Evolutionary conservation across 2,113 vertebrate genomes (phyloP).

Genomic region (Melanostigma gelatinosum): DNA sequence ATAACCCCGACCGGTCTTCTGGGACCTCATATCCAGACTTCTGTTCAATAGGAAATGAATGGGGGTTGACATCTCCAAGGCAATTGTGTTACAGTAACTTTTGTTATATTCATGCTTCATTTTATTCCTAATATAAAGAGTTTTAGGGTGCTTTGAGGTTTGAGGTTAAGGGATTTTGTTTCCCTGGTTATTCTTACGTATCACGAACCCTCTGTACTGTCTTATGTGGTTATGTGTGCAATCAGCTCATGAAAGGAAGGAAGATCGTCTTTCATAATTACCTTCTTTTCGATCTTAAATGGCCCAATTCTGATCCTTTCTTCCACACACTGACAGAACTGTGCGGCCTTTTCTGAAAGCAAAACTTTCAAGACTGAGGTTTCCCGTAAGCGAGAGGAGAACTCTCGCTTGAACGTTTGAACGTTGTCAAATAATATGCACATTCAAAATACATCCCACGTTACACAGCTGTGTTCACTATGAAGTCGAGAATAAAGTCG

Average conservation of each 20-base stretch:
- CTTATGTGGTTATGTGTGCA: neutral
- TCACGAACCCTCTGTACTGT: neutral
- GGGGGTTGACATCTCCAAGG: neutral
- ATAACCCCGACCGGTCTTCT: neutral
- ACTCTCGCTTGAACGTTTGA: no score
- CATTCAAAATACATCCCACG: neutral
- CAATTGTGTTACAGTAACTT: neutral
- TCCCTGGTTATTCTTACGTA: neutral
- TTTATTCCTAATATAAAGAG: neutral
- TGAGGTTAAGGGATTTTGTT: neutral
- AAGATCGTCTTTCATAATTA: neutral
- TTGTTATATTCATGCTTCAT: neutral
- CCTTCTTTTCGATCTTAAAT: neutral
- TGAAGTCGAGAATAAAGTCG: neutral
- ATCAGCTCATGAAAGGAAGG: slow-evolving; percentile 3
- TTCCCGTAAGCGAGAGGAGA: neutral
- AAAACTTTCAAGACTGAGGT: neutral
- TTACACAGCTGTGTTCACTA: neutral
- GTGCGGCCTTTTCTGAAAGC: neutral
- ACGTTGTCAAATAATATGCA: no score
- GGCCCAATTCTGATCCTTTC: neutral
- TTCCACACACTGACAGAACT: neutral
- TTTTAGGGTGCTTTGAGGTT: slow-evolving; percentile 5
- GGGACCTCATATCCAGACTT: neutral
- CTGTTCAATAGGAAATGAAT: neutral